Percentiles rank a stretch among this genome's conserved stretches.
Evolutionary conservation across 2,888 invertebrate species (phyloP).

Genomic region (Limnephilus marmoratus): DNA sequence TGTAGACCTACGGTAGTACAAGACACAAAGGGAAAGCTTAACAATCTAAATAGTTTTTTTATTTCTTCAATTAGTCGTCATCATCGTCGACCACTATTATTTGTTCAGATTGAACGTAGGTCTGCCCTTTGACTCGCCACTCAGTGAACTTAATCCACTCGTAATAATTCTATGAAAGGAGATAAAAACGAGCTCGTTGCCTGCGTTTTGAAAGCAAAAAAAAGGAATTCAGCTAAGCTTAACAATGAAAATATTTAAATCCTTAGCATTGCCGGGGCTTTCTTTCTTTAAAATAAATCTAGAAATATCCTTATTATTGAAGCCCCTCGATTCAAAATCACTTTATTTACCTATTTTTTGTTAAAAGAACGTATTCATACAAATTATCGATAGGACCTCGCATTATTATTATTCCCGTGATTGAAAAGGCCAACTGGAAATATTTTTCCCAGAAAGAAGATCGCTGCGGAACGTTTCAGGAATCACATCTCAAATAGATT

Average conservation of each 20-base stretch:
- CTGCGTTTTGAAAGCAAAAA: background rate
- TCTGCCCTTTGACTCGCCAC: background rate
- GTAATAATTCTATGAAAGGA: background rate
- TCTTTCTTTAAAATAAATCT: background rate
- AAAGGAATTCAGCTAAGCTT: background rate
- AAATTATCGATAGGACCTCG: background rate
- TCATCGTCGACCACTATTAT: background rate
- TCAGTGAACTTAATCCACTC: background rate
- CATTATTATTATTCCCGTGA: background rate
- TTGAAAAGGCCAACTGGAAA: constrained; percentile 35
- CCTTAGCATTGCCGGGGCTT: background rate
- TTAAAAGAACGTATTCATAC: background rate
- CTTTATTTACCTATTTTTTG: background rate
- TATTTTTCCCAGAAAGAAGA: constrained; percentile 24
- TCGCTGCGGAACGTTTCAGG: background rate
- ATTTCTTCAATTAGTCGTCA: no score
- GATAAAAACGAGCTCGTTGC: background rate
- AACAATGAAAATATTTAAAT: background rate
- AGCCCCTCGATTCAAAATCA: background rate
- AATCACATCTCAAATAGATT: constrained; percentile 33
- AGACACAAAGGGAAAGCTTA: no score
- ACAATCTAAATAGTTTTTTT: no score
- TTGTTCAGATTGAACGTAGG: background rate
- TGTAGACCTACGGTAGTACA: no score
- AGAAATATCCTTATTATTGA: background rate